A percentile compares a stretch with the other conserved stretches of the same genome.
phyloP scores from a whole-genome alignment of 2,113 vertebrate genomes.

The Crocuta crocuta region DNA sequence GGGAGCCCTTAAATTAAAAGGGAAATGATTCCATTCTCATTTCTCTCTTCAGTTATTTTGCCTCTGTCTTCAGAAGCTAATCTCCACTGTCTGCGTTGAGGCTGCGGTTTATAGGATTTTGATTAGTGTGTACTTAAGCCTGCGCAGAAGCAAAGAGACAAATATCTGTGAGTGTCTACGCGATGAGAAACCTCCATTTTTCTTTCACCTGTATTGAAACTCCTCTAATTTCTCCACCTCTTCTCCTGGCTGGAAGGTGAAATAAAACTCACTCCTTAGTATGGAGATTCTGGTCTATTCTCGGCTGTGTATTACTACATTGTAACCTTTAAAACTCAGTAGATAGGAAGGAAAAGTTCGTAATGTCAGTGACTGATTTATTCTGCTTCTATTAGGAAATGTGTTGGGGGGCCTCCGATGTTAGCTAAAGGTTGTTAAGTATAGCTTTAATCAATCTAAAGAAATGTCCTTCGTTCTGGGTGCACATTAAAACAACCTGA shows the following conservation, averaged over 20 bases:
- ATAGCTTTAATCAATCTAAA: neutral
- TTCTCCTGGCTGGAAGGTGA: neutral
- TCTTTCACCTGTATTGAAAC: neutral
- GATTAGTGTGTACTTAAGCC: neutral
- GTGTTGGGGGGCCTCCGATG: rapidly evolving
- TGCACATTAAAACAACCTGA: neutral
- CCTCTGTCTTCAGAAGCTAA: neutral
- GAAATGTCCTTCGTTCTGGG: rapidly evolving
- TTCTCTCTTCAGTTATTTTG: neutral
- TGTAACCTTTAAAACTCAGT: neutral
- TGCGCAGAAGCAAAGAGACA: neutral
- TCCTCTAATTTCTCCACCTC: neutral
- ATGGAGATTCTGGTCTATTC: neutral
- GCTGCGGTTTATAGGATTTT: neutral
- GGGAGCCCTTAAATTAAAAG: neutral
- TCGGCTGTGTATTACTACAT: neutral
- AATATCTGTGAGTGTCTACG: neutral
- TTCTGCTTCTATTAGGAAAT: neutral
- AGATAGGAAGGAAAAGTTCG: neutral
- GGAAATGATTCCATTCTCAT: neutral
- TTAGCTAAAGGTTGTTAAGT: neutral
- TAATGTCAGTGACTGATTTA: neutral
- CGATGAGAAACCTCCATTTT: neutral
- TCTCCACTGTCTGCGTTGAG: neutral
- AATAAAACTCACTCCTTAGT: neutral